These are phyloP conservation scores for Charanyca ferruginea DNA, from an alignment of 2,888 invertebrate species.

Conservation along the genomic window DNA sequence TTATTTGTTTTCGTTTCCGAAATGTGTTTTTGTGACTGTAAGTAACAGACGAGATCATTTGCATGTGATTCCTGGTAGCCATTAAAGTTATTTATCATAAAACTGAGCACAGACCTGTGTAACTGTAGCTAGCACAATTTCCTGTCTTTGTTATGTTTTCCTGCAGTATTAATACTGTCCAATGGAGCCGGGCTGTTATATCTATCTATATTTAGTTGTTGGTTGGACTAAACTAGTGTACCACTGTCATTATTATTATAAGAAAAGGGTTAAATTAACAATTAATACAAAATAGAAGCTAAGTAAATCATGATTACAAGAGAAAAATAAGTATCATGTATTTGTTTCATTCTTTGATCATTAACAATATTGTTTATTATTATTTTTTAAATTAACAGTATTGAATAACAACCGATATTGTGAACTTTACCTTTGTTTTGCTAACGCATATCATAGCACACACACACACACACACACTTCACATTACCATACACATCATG, in stretches of 20 bases:
- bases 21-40: slow-evolving; percentile 31
- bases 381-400: not conserved
- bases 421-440: not conserved
- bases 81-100: slow-evolving; percentile 35
- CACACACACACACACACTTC: not conserved
- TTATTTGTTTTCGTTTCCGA: slow-evolving; percentile 45
- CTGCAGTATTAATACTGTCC: slow-evolving; percentile 35
- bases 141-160: slow-evolving; percentile 58
- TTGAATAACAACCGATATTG: not conserved
- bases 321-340: not conserved
- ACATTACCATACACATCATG: not conserved
- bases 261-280: no score
- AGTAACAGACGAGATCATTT: slow-evolving; percentile 9
- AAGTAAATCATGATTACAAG: not conserved
- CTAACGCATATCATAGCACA: not conserved
- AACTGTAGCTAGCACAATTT: slow-evolving; percentile 38
- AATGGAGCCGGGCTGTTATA: not conserved
- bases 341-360: not conserved
- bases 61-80: slow-evolving; percentile 24
- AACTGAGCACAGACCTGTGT: slow-evolving; percentile 26
- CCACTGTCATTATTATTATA: not conserved
- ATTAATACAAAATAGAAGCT: no score
- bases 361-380: no score
- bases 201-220: slow-evolving; percentile 16
- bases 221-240: not conserved